Conservation (phyloP, 2,113 vertebrate species). For the Eclectus roratus region DNA sequence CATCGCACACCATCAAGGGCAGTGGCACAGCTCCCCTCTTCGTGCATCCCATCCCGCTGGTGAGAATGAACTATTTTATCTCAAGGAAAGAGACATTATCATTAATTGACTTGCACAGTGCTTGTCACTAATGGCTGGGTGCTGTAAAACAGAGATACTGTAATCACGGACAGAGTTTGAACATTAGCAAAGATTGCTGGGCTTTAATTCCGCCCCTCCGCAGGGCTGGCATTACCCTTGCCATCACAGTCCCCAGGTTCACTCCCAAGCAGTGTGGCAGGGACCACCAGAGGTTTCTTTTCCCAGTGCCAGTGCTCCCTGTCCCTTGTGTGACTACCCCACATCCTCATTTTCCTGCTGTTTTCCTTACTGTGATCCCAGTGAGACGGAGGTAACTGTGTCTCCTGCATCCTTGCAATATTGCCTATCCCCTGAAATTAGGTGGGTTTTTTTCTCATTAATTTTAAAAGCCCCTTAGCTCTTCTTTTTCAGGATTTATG, state of each 20-base stretch:
- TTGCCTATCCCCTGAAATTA: rapidly evolving
- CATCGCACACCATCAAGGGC: conserved; percentile 20
- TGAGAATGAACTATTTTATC: background rate
- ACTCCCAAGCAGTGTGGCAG: background rate
- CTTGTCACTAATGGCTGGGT: conserved; percentile 12
- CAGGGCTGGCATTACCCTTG: background rate
- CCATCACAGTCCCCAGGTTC: rapidly evolving
- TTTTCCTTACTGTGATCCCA: background rate
- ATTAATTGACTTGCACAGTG: conserved; percentile 21
- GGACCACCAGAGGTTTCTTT: background rate
- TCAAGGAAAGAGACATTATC: conserved; percentile 18
- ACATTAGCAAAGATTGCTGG: background rate
- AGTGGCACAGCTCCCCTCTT: background rate
- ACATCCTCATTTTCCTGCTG: rapidly evolving
- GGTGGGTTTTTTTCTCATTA: background rate
- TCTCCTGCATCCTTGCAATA: background rate
- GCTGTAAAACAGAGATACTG: conserved; percentile 19
- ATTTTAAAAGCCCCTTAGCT: background rate
- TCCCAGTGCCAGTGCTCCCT: rapidly evolving
- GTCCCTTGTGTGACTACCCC: background rate
- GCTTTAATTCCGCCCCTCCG: background rate
- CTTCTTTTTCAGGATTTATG: background rate
- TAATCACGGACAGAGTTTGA: background rate
- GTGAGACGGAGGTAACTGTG: too few relatives aligned
- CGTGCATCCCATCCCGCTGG: background rate